phyloP scores from a whole-genome alignment of 2,888 invertebrate genomes.

The Scaptomyza parva region DNA sequence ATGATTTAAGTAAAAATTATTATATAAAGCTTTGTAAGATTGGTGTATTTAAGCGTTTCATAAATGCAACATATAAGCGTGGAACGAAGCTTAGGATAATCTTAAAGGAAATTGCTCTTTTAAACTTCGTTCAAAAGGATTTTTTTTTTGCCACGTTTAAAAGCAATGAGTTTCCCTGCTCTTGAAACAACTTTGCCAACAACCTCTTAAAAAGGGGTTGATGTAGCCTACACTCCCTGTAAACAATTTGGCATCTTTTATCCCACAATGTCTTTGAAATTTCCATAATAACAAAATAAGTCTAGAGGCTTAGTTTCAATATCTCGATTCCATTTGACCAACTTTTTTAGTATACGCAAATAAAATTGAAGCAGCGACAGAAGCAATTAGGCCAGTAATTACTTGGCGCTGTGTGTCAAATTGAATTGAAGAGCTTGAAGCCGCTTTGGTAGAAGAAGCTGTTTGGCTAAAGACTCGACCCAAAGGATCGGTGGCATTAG shows the following conservation, averaged over 20 bases:
- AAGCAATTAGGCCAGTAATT: conserved; percentile 58
- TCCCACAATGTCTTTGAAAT: conserved; percentile 12
- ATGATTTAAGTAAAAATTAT: no score
- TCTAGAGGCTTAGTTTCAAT: conserved; percentile 45
- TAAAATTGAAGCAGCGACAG: conserved; percentile 18
- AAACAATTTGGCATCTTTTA: conserved; percentile 3
- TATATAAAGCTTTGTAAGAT: no score
- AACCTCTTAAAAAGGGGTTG: not conserved
- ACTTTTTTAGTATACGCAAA: conserved; percentile 26
- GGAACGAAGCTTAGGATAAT: no score
- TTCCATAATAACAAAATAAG: conserved; percentile 36
- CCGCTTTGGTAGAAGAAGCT: conserved; percentile 7
- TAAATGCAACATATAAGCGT: no score
- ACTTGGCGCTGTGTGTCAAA: conserved; percentile 46
- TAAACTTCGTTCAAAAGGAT: no score
- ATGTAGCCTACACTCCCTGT: not conserved
- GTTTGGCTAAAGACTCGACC: conserved; percentile 20
- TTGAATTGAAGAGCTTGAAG: conserved; percentile 43
- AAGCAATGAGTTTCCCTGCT: no score
- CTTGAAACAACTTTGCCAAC: no score
- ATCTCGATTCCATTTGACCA: conserved; percentile 42
- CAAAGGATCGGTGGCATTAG: conserved; percentile 64
- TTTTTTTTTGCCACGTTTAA: no score
- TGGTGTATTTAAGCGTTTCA: no score
- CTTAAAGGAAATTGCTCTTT: no score